Evolutionary conservation across 1,140 invertebrate species (phyloP), one percentile per base, ranked within the genome.

Genomic region (Drosophila nikananu): DNA sequence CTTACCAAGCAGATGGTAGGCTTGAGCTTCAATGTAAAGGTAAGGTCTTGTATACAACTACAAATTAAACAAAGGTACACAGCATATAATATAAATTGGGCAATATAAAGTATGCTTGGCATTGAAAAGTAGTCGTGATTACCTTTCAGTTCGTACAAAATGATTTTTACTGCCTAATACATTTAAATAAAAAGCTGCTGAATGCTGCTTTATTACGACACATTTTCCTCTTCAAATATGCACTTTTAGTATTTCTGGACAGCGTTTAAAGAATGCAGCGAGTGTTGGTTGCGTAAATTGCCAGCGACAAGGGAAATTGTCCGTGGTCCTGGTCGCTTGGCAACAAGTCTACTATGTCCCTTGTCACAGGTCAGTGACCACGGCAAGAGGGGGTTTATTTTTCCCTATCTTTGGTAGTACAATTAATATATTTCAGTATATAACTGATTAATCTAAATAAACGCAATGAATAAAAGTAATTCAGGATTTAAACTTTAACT

Each of bases 271-370:
- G 60, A 75, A 42, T 65, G 57, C 35, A 46, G 23, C 61, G 39
- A 54, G n/a, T 64, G 70, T 48, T 57, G 39, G 68, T 27, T 49
- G 61, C 23, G n/a, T 19, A 30, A 44, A 42, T 42, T 79, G 39
- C 27, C 25, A n/a, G 44, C 23, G 41, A 44, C 59, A 57, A 30
- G 51, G 30, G 9, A 44, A 62, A 27, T 63, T 41, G 46, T 49
- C 27, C 46, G 39, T 42, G 57, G 55, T 58, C 39, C 25, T 39
- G 10, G 81, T 86, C 51, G 64, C 82, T 35, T 52, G 63, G 79
- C 64, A 86, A 82, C 81, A 83, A 61, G 52, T 67, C 61, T n/a
- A 57, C 75, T 64, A 58, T 32, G 21, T 17, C 25, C 13, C 39
- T 39, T 41, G 25, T 15, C 21, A 25, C 25, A 72, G 41, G 37